phyloP scores from a whole-genome alignment of 2,888 invertebrate genomes.

The Notodonta ziczac region DNA sequence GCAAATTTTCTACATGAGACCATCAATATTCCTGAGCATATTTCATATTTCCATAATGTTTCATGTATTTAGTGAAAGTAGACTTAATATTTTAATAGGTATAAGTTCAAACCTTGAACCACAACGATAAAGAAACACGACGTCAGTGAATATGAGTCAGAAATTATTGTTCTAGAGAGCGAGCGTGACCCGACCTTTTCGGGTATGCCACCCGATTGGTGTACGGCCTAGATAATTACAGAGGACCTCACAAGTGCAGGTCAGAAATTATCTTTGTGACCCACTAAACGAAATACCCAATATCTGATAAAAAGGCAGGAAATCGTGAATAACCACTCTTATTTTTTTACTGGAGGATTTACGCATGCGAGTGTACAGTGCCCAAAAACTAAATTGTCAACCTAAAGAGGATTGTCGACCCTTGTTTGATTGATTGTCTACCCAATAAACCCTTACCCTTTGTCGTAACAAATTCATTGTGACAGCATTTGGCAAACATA shows the following conservation, averaged over 20 bases:
- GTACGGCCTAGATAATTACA: conserved; percentile 33
- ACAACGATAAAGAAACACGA: conserved; percentile 26
- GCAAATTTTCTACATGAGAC: too few species aligned
- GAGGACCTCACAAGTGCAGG: conserved; percentile 16
- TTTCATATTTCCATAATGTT: too few species aligned
- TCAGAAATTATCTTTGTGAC: conserved; percentile 22
- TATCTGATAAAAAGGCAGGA: neutral
- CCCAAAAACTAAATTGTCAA: neutral
- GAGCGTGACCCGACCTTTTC: conserved; percentile 49
- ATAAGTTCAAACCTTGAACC: conserved; percentile 12
- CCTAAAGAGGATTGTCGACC: too few species aligned
- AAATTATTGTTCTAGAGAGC: conserved; percentile 44
- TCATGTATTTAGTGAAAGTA: too few species aligned
- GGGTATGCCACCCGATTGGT: conserved; percentile 39
- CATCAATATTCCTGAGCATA: neutral
- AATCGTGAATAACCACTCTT: neutral
- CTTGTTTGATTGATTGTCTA: neutral
- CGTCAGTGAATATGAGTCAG: conserved; percentile 48
- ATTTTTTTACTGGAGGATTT: too few species aligned
- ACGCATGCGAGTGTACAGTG: too few species aligned
- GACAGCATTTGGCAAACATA: neutral
- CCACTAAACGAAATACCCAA: neutral
- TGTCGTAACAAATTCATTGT: neutral
- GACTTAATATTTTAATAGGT: neutral
- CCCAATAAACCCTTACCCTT: neutral